Base-by-base conservation (phyloP, 64 coral and sea anemone genomes). In the Pocillopora verrucosa region DNA sequence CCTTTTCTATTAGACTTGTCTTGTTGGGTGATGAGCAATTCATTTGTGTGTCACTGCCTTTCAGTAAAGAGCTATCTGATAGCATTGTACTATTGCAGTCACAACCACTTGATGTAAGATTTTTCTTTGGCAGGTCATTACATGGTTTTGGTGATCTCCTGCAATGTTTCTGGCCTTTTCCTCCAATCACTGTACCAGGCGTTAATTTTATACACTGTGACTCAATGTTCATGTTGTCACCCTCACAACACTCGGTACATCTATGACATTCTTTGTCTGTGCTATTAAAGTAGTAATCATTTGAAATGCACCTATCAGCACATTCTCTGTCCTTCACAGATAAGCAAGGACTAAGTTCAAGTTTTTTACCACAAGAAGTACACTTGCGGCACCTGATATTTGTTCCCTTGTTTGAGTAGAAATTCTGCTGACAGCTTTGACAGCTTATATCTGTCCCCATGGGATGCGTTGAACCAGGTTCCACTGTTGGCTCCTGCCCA, bases 161-260 rank as follows among this genome's bases (percentile, higher is more conserved):
- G 36, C 82, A 85, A 56, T 85, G 82, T 7, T n/a, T 35, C n/a
- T 37, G 63, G n/a, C 82, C 82, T 26, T 85, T 22, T 56, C 45
- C 14, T 70, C 82, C 82, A 30, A 85, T 85, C 36, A 70, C 37
- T 56, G 82, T 45, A 12, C 37, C 38, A 4, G 20, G 5, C 26
- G 0, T 19, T 11, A 22, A 4, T 4, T 16, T 24, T 45, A 84
- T 0, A 17, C 82, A 85, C 37, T 85, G 63, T 25, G 5, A 17
- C 5, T 72, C 63, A 72, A 85, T 58, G 61, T 85, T 70, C 3
- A 11, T 22, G 25, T 36, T 0, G 35, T 38, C 26, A 14, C 19
- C 17, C 56, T 37, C 37, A 72, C 82, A 85, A 36, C 82, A 85
- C 14, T 72, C 82, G 56, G 63, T 72, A 9, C 82, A 85, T 15